A percentile compares a stretch with the other conserved stretches of the same genome.
Evolutionary conservation across 2,113 vertebrate species (phyloP).

Genomic region (Ptychochromis oligacanthus): DNA sequence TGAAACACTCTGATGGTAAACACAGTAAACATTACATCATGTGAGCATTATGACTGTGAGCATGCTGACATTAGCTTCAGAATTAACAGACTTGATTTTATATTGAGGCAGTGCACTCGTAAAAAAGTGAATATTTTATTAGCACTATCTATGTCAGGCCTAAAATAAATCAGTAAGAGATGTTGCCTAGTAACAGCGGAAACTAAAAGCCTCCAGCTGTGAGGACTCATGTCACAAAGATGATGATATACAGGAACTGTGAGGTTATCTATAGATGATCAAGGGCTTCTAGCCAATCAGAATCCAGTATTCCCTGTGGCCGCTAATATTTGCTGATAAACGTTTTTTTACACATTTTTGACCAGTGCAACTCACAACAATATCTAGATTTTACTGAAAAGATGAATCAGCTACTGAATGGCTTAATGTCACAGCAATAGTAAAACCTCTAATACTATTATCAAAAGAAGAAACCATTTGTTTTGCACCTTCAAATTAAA

Average conservation of each 20-base stretch:
- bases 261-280: slow-evolving; percentile 4
- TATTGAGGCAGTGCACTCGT: background rate
- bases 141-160: slow-evolving; percentile 1
- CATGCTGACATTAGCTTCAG: background rate
- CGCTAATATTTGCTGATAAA: background rate
- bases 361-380: background rate
- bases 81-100: background rate
- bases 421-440: background rate
- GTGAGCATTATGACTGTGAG: background rate
- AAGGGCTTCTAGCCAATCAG: background rate
- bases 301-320: background rate
- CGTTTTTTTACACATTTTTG: background rate
- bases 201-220: slow-evolving; percentile 1
- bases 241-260: background rate
- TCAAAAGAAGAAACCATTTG: background rate
- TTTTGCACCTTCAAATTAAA: background rate
- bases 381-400: background rate
- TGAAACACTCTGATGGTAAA: background rate
- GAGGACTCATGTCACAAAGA: background rate
- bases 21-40: background rate
- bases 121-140: slow-evolving; percentile 4
- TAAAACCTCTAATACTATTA: background rate
- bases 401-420: background rate
- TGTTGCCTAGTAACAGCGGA: slow-evolving; percentile 7
- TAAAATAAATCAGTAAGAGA: slow-evolving; percentile 5